Conservation (phyloP, 2,113 vertebrate species). For the Ranitomeya variabilis region DNA sequence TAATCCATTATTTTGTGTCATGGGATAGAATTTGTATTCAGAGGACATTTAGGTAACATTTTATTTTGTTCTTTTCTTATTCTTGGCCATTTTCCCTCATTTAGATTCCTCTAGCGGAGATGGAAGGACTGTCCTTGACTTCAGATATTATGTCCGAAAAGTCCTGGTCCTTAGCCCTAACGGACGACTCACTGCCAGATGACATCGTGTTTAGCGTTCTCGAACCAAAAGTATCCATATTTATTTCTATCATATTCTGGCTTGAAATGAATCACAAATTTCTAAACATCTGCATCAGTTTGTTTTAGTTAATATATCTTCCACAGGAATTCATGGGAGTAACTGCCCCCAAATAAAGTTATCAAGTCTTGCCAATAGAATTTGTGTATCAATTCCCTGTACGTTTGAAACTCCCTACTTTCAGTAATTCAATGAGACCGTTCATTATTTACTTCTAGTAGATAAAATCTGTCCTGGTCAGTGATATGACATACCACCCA, state of each 20-base stretch:
- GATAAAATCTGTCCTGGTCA: background rate
- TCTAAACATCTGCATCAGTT: background rate
- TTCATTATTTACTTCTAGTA: background rate
- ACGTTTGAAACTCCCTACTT: background rate
- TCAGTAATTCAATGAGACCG: background rate
- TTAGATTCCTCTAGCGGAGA: conserved; percentile 99
- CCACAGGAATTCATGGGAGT: background rate
- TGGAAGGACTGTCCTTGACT: conserved; percentile 98
- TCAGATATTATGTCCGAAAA: conserved; percentile 93
- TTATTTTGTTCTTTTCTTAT: conserved; percentile 80
- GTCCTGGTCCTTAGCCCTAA: conserved; percentile 98
- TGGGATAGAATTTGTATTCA: background rate
- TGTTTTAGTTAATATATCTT: background rate
- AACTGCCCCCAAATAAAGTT: background rate
- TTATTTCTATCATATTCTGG: conserved; percentile 14
- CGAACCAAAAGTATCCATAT: conserved; percentile 95
- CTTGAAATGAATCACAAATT: background rate
- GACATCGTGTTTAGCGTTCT: conserved; percentile 93
- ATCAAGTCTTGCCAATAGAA: background rate
- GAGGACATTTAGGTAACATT: conserved; percentile 2
- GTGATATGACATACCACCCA: background rate
- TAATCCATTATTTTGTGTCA: conserved; percentile 3
- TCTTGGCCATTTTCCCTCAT: conserved; percentile 89
- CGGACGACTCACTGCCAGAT: conserved; percentile 92
- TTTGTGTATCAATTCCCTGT: background rate